Evolutionary conservation across 2,888 invertebrate species (phyloP).

Genomic region (Drosophila peninsularis): DNA sequence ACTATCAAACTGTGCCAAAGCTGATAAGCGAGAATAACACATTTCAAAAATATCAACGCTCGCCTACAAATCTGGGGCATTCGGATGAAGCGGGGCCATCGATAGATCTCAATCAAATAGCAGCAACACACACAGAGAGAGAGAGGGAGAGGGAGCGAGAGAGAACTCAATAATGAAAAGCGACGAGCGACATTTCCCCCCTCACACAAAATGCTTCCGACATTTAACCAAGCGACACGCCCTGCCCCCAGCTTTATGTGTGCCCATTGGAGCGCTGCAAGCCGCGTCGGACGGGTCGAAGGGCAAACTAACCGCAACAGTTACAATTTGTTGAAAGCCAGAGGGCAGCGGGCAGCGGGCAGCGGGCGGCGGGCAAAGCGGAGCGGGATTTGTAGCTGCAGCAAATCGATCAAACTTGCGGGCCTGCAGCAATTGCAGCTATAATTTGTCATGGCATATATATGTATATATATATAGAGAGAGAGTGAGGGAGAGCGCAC

Average conservation of each 20-base stretch:
- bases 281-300: background rate
- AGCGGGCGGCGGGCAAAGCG: background rate
- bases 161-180: conserved; percentile 51
- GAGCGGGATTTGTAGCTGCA: conserved; percentile 25
- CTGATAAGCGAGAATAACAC: conserved; percentile 46
- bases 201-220: conserved; percentile 40
- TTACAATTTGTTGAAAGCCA: conserved; percentile 57
- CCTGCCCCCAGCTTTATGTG: conserved; percentile 58
- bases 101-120: conserved; percentile 34
- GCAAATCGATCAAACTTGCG: conserved; percentile 73
- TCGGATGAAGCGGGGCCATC: conserved; percentile 18
- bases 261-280: conserved; percentile 50
- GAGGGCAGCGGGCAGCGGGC: too few species aligned
- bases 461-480: conserved; percentile 12
- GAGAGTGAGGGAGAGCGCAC: background rate
- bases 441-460: conserved; percentile 44
- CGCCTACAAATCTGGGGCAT: conserved; percentile 20
- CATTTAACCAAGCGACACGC: conserved; percentile 57
- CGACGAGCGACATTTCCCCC: conserved; percentile 40
- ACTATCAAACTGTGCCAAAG: conserved; percentile 65
- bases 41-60: conserved; percentile 25
- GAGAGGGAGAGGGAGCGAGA: conserved; percentile 12
- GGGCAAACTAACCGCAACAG: conserved; percentile 67
- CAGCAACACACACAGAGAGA: conserved; percentile 6
- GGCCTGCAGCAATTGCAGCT: conserved; percentile 48